Conservation (phyloP, 1,140 invertebrate species). For the Procambarus virginalis region DNA sequence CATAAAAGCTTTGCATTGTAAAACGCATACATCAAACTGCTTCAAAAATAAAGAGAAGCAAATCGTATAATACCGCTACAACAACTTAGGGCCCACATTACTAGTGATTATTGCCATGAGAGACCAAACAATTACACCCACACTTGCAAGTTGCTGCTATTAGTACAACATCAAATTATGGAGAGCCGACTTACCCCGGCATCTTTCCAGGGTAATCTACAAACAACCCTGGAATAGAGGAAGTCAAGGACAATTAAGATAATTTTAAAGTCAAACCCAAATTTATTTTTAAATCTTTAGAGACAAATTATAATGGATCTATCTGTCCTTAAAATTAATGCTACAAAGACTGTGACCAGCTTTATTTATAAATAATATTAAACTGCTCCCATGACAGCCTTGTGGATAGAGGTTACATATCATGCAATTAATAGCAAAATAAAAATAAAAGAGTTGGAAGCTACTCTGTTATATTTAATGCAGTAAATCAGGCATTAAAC, state of each 20-base stretch:
- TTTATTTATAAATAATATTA: not conserved
- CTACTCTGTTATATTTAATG: not conserved
- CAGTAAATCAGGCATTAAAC: not conserved
- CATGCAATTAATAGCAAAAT: not conserved
- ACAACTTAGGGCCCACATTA: constrained; percentile 10
- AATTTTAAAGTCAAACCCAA: not conserved
- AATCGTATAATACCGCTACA: not conserved
- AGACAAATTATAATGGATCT: not conserved
- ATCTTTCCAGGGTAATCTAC: constrained; percentile 64
- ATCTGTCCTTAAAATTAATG: not conserved
- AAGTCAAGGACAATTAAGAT: constrained; percentile 45
- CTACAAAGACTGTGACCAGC: not conserved
- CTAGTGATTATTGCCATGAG: constrained; percentile 9
- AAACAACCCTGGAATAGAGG: constrained; percentile 62
- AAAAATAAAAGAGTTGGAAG: not conserved
- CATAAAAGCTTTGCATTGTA: no score
- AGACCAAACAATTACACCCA: constrained; percentile 39
- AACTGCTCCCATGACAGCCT: not conserved
- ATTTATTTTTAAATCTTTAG: not conserved
- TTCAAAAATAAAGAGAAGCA: no score
- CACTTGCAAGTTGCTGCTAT: constrained; percentile 50
- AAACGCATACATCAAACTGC: no score
- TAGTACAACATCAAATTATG: constrained; percentile 49
- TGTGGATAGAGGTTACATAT: not conserved
- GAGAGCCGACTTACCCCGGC: constrained; percentile 61